Evolutionary conservation across 2,888 invertebrate genomes (phyloP).

Genomic region (Dinocampus coccinellae): DNA sequence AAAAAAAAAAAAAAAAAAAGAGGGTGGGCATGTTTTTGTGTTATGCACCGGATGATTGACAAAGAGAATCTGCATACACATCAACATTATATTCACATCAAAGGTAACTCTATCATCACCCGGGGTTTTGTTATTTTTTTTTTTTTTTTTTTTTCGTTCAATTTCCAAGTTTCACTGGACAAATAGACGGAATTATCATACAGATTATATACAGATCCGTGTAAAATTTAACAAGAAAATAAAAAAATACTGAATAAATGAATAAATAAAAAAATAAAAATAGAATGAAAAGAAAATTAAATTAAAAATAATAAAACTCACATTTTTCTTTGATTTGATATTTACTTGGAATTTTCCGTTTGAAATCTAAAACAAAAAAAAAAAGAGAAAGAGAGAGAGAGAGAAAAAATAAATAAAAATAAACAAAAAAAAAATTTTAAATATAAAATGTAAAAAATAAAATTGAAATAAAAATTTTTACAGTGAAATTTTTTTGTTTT

Average conservation of each 20-base stretch:
- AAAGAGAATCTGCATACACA: not conserved
- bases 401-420: conserved; percentile 41
- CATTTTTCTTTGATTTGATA: conserved; percentile 58
- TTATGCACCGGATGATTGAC: conserved; percentile 31
- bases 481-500: too few relatives aligned
- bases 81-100: not conserved
- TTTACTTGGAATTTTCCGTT: conserved; percentile 53
- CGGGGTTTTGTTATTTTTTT: not conserved
- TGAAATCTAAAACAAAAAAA: conserved; percentile 61
- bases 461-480: too few relatives aligned
- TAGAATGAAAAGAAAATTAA: conserved; percentile 37
- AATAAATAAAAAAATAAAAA: conserved; percentile 6
- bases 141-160: too few relatives aligned
- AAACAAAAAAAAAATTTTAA: not conserved
- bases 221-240: not conserved
- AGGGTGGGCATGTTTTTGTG: too few relatives aligned
- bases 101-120: not conserved
- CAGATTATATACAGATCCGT: too few relatives aligned
- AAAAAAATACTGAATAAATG: conserved; percentile 21
- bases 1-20: too few relatives aligned
- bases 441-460: conserved; percentile 13
- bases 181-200: too few relatives aligned
- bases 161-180: too few relatives aligned
- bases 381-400: conserved; percentile 47
- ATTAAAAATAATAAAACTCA: conserved; percentile 54